phyloP scores from a whole-genome alignment of 2,113 vertebrate genomes.

The Heptranchias perlo region DNA sequence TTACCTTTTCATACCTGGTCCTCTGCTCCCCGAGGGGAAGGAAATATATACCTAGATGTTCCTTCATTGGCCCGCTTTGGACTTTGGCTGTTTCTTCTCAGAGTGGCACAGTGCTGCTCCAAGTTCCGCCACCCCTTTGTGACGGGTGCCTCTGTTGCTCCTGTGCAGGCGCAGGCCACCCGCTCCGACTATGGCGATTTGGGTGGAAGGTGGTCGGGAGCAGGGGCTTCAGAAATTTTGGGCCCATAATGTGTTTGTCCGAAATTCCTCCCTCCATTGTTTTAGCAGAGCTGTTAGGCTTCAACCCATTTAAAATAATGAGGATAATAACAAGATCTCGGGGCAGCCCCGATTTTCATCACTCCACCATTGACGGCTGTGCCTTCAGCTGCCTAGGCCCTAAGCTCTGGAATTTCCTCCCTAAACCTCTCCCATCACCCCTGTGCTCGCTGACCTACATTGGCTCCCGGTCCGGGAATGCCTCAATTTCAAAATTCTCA shows the following conservation, averaged over 20 bases:
- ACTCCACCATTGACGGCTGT: no score
- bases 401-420: no score
- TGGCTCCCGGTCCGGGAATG: no score
- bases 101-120: not conserved
- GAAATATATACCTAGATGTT: not conserved
- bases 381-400: no score
- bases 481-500: no score
- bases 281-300: not conserved
- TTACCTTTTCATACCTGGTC: not conserved
- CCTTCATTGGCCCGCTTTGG: not conserved
- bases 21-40: not conserved
- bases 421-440: no score
- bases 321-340: no score
- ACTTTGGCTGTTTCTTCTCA: not conserved
- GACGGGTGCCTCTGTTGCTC: not conserved
- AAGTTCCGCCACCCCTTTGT: not conserved
- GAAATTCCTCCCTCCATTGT: not conserved
- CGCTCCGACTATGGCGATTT: not conserved
- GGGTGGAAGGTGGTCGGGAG: not conserved
- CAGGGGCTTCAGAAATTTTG: not conserved
- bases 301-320: not conserved
- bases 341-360: no score
- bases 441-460: no score
- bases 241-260: not conserved
- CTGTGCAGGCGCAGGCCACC: not conserved